Evolutionary conservation across 2,113 vertebrate genomes (phyloP), one percentile per base, ranked within the genome.

Genomic region (Lamprologus callipterus): DNA sequence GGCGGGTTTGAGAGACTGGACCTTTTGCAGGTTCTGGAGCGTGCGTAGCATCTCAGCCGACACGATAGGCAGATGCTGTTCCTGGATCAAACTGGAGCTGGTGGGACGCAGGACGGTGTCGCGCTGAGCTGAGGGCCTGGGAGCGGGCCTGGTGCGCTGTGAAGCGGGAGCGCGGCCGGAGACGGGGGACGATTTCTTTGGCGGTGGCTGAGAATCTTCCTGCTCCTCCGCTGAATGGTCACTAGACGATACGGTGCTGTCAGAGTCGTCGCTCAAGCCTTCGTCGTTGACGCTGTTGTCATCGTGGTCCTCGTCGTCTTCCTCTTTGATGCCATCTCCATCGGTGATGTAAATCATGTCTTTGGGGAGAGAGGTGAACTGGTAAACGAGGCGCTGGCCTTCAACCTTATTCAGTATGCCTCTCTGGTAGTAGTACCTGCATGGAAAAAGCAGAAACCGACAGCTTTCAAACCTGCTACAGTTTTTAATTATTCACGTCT

Each of bases 361-460:
- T 96, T 99, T 98, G 40, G 98, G 98, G 97, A 99, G 98, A 84
- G 98, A 97, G 86, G 99, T 98, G 93, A 99, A 99, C 89, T 99
- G 98, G 95, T 99, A 99, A 3, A 99, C 98, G 33, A 99, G 96
- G 31, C 98, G 98, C 91, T 99, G 98, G 55, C 98, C 98, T 95
- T 99, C 98, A n/a, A 99, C 98, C 95, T 99, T 99, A 90, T 98
- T 98, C 87, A 99, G 95, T 88, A 99, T 99, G 93, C 98, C 98
- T 92, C 98, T 98, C 96, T 99, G 98, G 95, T 99, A 99, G 94
- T 99, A 99, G 94, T 99, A 99, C 95, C 98, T 99, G 93, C 87
- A 93, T 3, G 60, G 80, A 75, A 42, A 80, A 37, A 16, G 12
- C 6, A 80, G 33, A 85, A 65, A 31, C 4, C 5, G 13, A 51